Base-by-base conservation (phyloP, 2,797 vertebrate species). In the Syndactyla subalaris region DNA sequence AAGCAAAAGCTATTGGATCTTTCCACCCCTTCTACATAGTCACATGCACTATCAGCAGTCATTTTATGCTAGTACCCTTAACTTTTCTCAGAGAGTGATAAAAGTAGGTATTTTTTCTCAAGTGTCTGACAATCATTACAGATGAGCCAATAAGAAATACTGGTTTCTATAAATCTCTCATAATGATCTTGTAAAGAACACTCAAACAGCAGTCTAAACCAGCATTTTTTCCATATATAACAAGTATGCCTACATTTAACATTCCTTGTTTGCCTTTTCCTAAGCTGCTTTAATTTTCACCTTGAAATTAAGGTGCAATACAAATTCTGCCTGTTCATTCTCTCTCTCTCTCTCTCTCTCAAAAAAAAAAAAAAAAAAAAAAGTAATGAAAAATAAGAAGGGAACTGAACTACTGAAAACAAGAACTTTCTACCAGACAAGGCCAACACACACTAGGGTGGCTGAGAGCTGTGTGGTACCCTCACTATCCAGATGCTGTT, bases 261-360 rank as follows among this genome's bases (percentile, higher is more conserved):
- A 51, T 24, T 83, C 30, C 66, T 52, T 48, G 29, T 80, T 75
- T 87, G 72, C n/a, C n/a, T 78, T 73, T 92, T 88, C 30, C 43
- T 24, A 76, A 74, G 29, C 55, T 94, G 62, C 66, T 57, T 84
- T 78, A 73, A 85, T 93, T 91, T 88, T 74, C 45, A 74, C 61
- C 66, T 80, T 78, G 65, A 89, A 93, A 78, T 23, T 46, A 83
- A 87, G 73, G 49, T 46, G 48, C 63, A 49, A 41, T 85, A 87
- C 32, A 67, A 85, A 81, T 81, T 54, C 29, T 81, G 71, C 68
- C 41, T 61, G 15, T 77, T 83, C 30, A 63, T 10, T 85, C n/a
- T 29, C 49, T 51, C 51, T 49, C 48, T 39, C 39, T 23, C 22
- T 29, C 49, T 51, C 51, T 49, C 48, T 39, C 39, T 23, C 22